These are phyloP conservation scores for Caenorhabditis imperialis DNA, from an alignment of 2,888 invertebrate species.

Conservation along the genomic window DNA sequence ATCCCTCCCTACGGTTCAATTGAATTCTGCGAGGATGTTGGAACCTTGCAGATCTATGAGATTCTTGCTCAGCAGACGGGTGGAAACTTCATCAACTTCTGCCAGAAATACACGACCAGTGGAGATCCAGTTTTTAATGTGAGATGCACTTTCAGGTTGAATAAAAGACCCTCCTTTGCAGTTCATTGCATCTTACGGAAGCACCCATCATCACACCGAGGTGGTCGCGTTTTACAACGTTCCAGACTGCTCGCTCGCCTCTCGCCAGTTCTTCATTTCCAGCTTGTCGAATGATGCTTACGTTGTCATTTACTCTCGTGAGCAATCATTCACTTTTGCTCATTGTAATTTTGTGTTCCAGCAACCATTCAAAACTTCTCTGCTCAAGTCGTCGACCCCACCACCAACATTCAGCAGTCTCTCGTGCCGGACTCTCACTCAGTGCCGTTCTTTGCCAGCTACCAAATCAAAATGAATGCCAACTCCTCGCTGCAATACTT, in stretches of 20 bases:
- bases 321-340: no score
- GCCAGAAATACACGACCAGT: conserved; percentile 34
- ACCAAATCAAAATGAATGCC: conserved; percentile 23
- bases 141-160: no score
- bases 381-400: conserved; percentile 8
- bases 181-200: conserved; percentile 58
- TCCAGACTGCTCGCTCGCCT: conserved; percentile 19
- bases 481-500: conserved; percentile 19
- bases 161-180: conserved; percentile 23
- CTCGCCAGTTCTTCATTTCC: conserved; percentile 29
- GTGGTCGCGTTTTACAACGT: conserved; percentile 36
- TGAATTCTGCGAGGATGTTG: conserved; percentile 26
- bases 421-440: conserved; percentile 39
- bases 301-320: conserved; percentile 46
- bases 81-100: conserved; percentile 59
- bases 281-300: conserved; percentile 19
- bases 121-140: conserved; percentile 57
- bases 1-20: conserved; percentile 52
- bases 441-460: conserved; percentile 54
- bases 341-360: conserved; percentile 18
- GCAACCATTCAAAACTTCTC: conserved; percentile 35
- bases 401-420: neutral
- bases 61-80: conserved; percentile 51
- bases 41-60: conserved; percentile 31
- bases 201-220: conserved; percentile 60